Base-by-base conservation (phyloP, 2,797 vertebrate genomes). In the Lacerta viridis region DNA sequence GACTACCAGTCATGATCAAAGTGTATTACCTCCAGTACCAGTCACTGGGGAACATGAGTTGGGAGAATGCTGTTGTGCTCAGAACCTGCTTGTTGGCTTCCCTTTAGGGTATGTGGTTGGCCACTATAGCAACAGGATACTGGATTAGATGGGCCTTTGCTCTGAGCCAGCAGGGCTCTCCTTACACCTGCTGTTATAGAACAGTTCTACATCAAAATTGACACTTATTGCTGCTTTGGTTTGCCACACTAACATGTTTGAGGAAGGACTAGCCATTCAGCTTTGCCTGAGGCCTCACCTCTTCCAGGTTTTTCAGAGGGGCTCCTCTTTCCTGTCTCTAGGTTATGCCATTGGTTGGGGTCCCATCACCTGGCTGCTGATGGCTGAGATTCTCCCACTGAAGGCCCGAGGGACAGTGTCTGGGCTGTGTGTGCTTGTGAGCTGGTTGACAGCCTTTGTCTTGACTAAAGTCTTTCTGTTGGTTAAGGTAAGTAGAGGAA, bases 271-370 rank as follows among this genome's bases (percentile, higher is more conserved):
- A 17, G 11, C 2, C 3, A 10, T 17, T 3, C 29, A 68, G 1
- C 13, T 71, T 17, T n/a, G 33, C 69, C 11, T 5, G 25, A 46
- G 7, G 39, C 3, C 25, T 17, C 46, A 0, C 15, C 66, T 29
- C 15, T 7, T 69, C 68, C 29, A 27, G 8, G 27, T 71, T 71
- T 71, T n/a, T 69, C 23, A 69, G 2, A 66, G 13, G 6, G 72
- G 13, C 7, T 2, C n/a, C 5, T 2, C 9, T 18, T 11, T 59
- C 1, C 41, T 25, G 46, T 27, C 29, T 82, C 13, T 95, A 99
- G 99, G 99, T 69, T 99, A 99, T 0, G 98, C 99, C 91, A 97
- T 99, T 97, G 99, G 99, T 94, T 99, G 99, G 99, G 99, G 99
- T 4, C 99, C 99, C 83, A 98, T 99, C 96, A 99, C 99, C 0